Conservation (phyloP, 2,888 invertebrate species). For the Drosophila greeni region DNA sequence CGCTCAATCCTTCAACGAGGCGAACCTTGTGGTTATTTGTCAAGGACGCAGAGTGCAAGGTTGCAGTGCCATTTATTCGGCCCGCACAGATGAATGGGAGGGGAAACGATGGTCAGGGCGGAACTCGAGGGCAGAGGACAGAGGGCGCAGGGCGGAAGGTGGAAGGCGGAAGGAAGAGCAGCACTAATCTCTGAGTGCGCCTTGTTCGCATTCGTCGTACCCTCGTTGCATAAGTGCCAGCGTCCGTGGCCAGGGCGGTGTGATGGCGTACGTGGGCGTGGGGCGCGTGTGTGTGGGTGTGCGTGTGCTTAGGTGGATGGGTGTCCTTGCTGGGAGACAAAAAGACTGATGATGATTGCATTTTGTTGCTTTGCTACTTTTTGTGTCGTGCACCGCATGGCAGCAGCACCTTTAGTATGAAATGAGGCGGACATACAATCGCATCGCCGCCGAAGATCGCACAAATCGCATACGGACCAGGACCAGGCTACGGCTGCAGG, state of each 20-base stretch:
- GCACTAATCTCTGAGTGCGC: slow-evolving; percentile 68
- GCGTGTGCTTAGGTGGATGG: slow-evolving; percentile 16
- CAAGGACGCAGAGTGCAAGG: slow-evolving; percentile 68
- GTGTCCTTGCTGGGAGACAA: slow-evolving; percentile 56
- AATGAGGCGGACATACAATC: slow-evolving; percentile 66
- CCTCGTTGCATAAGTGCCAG: slow-evolving; percentile 66
- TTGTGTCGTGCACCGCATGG: slow-evolving; percentile 35
- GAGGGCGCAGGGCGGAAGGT: neutral
- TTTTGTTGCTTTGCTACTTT: slow-evolving; percentile 59
- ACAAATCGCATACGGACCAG: slow-evolving; percentile 22
- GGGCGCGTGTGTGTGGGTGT: slow-evolving; percentile 2
- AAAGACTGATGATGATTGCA: slow-evolving; percentile 71
- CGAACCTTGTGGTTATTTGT: slow-evolving; percentile 60
- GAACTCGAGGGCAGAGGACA: slow-evolving; percentile 10
- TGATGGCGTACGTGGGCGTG: slow-evolving; percentile 8
- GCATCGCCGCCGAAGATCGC: slow-evolving; percentile 59
- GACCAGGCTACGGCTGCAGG: slow-evolving; percentile 28
- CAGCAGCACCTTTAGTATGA: slow-evolving; percentile 67
- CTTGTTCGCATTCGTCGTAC: slow-evolving; percentile 33
- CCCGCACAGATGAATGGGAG: slow-evolving; percentile 13
- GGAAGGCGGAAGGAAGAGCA: slow-evolving; percentile 62
- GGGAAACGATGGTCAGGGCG: slow-evolving; percentile 10
- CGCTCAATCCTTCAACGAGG: slow-evolving; percentile 8
- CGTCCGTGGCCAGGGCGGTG: slow-evolving; percentile 35
- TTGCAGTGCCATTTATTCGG: slow-evolving; percentile 69